A percentile compares a stretch with the other conserved stretches of the same genome.
These are phyloP conservation scores for Mus caroli DNA, from an alignment of 2,797 vertebrate genomes.

Conservation along the genomic window DNA sequence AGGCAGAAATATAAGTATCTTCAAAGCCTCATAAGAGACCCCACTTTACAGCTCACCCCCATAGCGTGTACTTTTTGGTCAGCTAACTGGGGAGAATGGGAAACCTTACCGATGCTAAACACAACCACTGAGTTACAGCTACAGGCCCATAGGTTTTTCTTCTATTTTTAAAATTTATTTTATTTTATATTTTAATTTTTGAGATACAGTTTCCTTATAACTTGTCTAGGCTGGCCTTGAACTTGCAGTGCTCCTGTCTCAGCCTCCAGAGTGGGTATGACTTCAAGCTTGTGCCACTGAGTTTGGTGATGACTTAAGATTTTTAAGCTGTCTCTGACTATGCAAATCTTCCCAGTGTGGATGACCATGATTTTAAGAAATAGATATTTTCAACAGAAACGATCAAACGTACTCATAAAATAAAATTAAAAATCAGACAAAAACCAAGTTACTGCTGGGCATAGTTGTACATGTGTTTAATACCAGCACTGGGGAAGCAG, in stretches of 20 bases:
- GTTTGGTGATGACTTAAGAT: neutral
- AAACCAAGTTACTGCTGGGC: constrained; percentile 19
- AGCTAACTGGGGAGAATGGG: neutral
- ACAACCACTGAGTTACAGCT: neutral
- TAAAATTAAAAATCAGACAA: neutral
- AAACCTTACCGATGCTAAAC: neutral
- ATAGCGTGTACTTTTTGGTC: neutral
- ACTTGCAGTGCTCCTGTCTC: neutral
- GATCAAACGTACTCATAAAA: constrained; percentile 53
- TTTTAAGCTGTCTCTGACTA: constrained; percentile 38
- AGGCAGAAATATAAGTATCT: constrained; percentile 10
- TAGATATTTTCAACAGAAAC: constrained; percentile 47
- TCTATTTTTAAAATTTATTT: neutral
- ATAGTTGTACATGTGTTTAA: neutral
- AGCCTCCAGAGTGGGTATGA: neutral
- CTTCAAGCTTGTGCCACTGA: neutral
- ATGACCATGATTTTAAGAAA: constrained; percentile 27
- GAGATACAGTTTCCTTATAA: neutral
- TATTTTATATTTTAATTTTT: neutral
- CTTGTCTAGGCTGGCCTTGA: neutral
- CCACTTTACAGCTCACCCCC: constrained; percentile 31
- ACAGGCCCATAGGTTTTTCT: too few species aligned
- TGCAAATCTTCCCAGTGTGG: neutral
- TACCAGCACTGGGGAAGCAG: neutral
- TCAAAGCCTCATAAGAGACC: neutral